Evolutionary conservation across 2,797 vertebrate genomes (phyloP), one percentile per base, ranked within the genome.

Genomic region (Decapterus maruadsi): DNA sequence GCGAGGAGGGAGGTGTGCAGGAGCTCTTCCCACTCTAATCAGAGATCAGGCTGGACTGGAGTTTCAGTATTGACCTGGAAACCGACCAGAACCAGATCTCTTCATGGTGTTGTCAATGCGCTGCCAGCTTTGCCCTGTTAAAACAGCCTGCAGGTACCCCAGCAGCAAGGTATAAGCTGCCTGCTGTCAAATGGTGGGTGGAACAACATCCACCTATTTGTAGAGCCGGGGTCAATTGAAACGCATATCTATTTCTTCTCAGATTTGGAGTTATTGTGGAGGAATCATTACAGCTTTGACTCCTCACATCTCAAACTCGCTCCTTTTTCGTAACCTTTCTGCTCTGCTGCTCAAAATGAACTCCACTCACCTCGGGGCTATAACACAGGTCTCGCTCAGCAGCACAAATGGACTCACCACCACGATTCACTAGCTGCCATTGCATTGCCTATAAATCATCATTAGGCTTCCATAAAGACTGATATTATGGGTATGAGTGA

Each of bases 361-460:
- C 82, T 83, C 50, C 56, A 8, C 66, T 89, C 82, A 88, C 82
- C 89, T 80, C 31, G 0, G 54, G 80, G 81, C 80, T 40, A 57
- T 60, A 64, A 70, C 76, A 58, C 57, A 46, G 68, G 75, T 77
- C 75, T 84, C 34, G 4, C 68, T 84, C 78, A 77, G 78, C 82
- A 81, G 65, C 74, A 76, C 75, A 83, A 87, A 85, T 68, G 77
- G 65, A 83, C 77, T 77, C 78, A 56, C 73, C 45, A 26, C 68
- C 56, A 59, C 61, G 13, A 74, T 75, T 77, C 85, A 77, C 77
- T 40, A 13, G 76, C 62, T 1, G 3, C 46, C 20, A 46, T 65
- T 58, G 68, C 61, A 73, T 72, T 77, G 82, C 80, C 86, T 68
- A 92, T 92, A 90, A 84, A 92, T 92, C 92, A 84, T 87, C 82